These are phyloP conservation scores for Diadumene lineata DNA, from an alignment of 92 coral and sea anemone species.

Conservation along the genomic window DNA sequence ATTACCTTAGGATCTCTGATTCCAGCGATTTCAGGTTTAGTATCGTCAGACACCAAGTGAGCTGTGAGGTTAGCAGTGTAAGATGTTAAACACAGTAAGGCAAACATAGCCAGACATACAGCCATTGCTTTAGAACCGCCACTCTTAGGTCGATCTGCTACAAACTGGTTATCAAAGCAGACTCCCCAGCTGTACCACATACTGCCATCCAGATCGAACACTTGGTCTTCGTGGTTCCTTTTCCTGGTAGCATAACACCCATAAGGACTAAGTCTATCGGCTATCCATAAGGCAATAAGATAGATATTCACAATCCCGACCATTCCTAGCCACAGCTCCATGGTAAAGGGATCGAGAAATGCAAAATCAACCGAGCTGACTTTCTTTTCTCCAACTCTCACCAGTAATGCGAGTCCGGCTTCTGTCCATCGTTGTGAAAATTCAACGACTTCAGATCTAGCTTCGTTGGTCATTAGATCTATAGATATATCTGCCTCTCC, in stretches of 20 bases:
- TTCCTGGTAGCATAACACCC: conserved; percentile 44
- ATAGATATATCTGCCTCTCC: conserved; percentile 77
- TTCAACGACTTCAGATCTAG: conserved; percentile 78
- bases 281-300: conserved; percentile 57
- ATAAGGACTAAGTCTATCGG: conserved; percentile 75
- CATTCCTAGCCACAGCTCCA: conserved; percentile 72
- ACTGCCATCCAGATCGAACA: conserved; percentile 72
- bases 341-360: conserved; percentile 72
- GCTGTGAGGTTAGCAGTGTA: conserved; percentile 91
- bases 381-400: conserved; percentile 79
- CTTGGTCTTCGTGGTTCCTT: conserved; percentile 19
- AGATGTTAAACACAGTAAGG: conserved; percentile 79
- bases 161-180: conserved; percentile 90
- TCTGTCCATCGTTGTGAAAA: conserved; percentile 87
- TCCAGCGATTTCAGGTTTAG: conserved; percentile 77
- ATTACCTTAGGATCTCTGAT: conserved; percentile 82
- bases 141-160: conserved; percentile 62
- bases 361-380: conserved; percentile 71
- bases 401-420: conserved; percentile 81
- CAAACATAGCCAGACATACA: conserved; percentile 73
- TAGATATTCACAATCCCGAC: conserved; percentile 74
- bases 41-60: conserved; percentile 83
- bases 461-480: conserved; percentile 87
- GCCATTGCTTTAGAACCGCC: conserved; percentile 82
- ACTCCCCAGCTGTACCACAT: conserved; percentile 95